A percentile compares a stretch with the other conserved stretches of the same genome.
phyloP scores from a whole-genome alignment of 1,140 invertebrate species.

The Pachypsylla venusta region DNA sequence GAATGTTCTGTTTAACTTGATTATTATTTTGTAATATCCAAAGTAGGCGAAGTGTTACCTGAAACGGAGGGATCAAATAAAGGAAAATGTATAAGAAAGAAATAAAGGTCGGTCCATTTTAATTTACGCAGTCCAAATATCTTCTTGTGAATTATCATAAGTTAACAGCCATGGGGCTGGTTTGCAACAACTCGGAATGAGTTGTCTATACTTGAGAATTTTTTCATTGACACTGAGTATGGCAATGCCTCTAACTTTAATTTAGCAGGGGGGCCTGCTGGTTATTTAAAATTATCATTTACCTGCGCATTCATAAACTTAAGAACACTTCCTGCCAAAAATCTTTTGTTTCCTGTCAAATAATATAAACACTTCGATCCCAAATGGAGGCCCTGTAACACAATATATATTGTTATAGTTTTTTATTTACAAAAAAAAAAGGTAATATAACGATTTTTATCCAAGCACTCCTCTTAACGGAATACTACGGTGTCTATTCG shows the following conservation, averaged over 20 bases:
- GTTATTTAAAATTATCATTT: slow-evolving; percentile 18
- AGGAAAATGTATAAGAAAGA: neutral
- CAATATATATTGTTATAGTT: too few relatives aligned
- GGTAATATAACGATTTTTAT: too few relatives aligned
- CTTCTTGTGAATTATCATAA: neutral
- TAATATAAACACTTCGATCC: slow-evolving; percentile 52
- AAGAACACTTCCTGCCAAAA: slow-evolving; percentile 60
- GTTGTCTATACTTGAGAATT: neutral
- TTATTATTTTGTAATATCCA: slow-evolving; percentile 62
- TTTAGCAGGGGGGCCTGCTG: neutral
- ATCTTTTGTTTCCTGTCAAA: slow-evolving; percentile 59
- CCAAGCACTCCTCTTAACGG: too few relatives aligned
- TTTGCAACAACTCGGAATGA: too few relatives aligned
- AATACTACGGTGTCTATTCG: too few relatives aligned
- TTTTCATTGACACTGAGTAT: neutral
- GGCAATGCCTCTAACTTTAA: neutral
- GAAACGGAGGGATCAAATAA: slow-evolving; percentile 24
- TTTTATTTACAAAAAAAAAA: too few relatives aligned
- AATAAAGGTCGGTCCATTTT: too few relatives aligned
- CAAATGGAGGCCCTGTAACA: slow-evolving; percentile 38
- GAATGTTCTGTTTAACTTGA: slow-evolving; percentile 42
- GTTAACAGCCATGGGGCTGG: too few relatives aligned
- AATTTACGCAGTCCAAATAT: neutral
- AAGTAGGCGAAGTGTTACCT: slow-evolving; percentile 61
- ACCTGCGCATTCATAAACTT: slow-evolving; percentile 70